Conservation (phyloP, 2,888 invertebrate species). For the Creontiades dilutus region DNA sequence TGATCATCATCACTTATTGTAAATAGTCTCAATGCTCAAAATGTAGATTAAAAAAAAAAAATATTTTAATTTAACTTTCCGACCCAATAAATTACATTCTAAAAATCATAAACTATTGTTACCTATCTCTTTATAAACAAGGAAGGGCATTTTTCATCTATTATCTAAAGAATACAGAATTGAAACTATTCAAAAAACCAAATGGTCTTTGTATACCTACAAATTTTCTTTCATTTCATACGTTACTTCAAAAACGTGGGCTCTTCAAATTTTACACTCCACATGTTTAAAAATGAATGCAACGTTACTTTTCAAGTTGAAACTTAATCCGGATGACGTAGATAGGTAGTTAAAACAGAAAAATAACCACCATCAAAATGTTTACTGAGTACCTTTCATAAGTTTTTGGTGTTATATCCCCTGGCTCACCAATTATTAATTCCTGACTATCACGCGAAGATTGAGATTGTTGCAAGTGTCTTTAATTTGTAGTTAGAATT, state of each 20-base stretch:
- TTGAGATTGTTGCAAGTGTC: too few relatives aligned
- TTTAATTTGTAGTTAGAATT: too few relatives aligned
- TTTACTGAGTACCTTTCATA: neutral
- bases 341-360: neutral
- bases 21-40: conserved; percentile 75
- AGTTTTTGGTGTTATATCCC: neutral
- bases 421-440: neutral
- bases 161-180: neutral
- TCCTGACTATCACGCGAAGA: too few relatives aligned
- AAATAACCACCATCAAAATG: neutral
- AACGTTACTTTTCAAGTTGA: neutral
- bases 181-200: neutral
- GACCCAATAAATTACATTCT: conserved; percentile 71
- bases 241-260: neutral
- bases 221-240: neutral
- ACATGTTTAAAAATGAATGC: neutral
- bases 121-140: conserved; percentile 23
- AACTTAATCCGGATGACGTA: neutral
- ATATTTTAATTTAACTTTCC: conserved; percentile 66
- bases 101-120: conserved; percentile 54
- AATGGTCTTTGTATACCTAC: neutral
- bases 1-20: conserved; percentile 69
- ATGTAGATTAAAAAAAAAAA: conserved; percentile 67
- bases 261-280: neutral
- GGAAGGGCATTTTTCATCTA: conserved; percentile 27